These are phyloP conservation scores for Yponomeuta plumbellus DNA, from an alignment of 2,888 invertebrate species.

Conservation along the genomic window DNA sequence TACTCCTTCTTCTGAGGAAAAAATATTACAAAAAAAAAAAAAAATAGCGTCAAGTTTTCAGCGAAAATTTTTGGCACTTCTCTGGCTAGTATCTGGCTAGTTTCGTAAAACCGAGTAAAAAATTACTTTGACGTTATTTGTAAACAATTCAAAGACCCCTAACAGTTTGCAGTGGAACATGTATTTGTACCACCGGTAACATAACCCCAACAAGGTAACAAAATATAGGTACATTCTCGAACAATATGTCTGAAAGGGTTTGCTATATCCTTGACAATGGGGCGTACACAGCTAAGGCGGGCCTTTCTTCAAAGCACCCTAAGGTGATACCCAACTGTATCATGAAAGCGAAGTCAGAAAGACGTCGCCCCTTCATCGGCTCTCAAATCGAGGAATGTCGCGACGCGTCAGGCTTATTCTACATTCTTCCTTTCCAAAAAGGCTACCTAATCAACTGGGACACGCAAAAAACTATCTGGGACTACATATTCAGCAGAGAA, in stretches of 20 bases:
- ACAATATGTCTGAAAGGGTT: constrained; percentile 58
- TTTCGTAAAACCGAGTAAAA: too few species aligned
- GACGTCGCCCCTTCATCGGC: constrained; percentile 94
- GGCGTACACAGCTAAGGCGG: constrained; percentile 90
- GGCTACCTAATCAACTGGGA: constrained; percentile 98
- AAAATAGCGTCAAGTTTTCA: too few species aligned
- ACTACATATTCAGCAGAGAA: constrained; percentile 93
- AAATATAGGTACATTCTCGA: constrained; percentile 23
- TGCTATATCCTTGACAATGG: constrained; percentile 91
- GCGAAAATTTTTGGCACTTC: too few species aligned
- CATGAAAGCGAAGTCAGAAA: constrained; percentile 98
- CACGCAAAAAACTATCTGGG: constrained; percentile 96
- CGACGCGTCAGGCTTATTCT: constrained; percentile 96
- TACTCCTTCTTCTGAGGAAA: too few species aligned
- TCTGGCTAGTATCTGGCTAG: too few species aligned
- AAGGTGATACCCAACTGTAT: constrained; percentile 94
- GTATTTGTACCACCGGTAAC: not conserved
- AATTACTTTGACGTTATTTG: too few species aligned
- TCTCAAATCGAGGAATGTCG: constrained; percentile 96
- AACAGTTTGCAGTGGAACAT: not conserved
- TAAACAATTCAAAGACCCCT: not conserved
- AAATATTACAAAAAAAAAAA: too few species aligned
- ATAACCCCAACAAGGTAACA: not conserved
- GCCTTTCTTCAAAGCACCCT: constrained; percentile 83
- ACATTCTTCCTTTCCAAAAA: constrained; percentile 94